A percentile compares a stretch with the other conserved stretches of the same genome.
These are phyloP conservation scores for Augochlora pura DNA, from an alignment of 1,140 invertebrate species.

Conservation along the genomic window DNA sequence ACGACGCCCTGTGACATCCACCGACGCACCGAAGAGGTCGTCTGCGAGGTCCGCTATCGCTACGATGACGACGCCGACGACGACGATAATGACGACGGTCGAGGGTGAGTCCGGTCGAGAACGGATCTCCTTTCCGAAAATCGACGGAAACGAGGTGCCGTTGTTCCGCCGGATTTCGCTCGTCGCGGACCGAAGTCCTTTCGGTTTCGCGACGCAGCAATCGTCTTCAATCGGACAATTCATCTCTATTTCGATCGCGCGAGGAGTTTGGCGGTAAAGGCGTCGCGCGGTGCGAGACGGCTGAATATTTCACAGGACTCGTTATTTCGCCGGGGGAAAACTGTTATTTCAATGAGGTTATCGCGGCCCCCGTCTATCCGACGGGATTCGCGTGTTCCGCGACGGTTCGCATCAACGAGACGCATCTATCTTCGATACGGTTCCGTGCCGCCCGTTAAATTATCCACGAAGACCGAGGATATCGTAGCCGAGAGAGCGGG, in stretches of 20 bases:
- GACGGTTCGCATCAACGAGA: slow-evolving; percentile 33
- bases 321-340: neutral
- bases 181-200: too few relatives aligned
- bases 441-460: slow-evolving; percentile 22
- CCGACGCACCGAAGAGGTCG: neutral
- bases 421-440: slow-evolving; percentile 25
- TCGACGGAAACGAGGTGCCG: slow-evolving; percentile 61
- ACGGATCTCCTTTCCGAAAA: slow-evolving; percentile 56
- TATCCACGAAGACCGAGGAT: slow-evolving; percentile 28
- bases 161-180: slow-evolving; percentile 40
- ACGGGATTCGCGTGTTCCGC: neutral
- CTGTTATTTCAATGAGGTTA: slow-evolving; percentile 34
- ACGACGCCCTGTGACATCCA: neutral
- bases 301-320: neutral
- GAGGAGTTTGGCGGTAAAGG: too few relatives aligned
- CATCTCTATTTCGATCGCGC: too few relatives aligned
- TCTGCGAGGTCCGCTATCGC: too few relatives aligned
- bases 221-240: too few relatives aligned
- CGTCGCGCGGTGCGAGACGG: neutral
- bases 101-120: slow-evolving; percentile 32
- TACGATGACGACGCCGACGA: slow-evolving; percentile 31
- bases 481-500: slow-evolving; percentile 13
- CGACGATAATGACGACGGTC: slow-evolving; percentile 12
- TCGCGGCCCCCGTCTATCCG: slow-evolving; percentile 17
- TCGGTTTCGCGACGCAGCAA: too few relatives aligned